Percentiles rank a stretch among this genome's conserved stretches.
Evolutionary conservation across 2,888 invertebrate species (phyloP).

Genomic region (Eupithecia inturbata): DNA sequence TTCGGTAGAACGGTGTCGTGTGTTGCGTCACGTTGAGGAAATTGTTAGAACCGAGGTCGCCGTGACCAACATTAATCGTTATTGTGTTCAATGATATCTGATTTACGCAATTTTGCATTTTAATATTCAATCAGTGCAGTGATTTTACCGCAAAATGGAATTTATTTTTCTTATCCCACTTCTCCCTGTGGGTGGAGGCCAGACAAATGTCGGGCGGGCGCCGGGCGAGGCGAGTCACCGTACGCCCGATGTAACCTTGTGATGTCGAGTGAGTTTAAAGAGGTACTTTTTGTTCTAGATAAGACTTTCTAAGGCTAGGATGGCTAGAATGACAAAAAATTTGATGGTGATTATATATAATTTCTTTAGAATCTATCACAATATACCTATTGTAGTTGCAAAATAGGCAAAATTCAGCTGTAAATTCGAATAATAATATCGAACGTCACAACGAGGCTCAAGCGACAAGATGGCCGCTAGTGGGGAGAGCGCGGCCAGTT

Average conservation of each 20-base stretch:
- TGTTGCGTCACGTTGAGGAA: slow-evolving; percentile 84
- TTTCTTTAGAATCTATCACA: slow-evolving; percentile 40
- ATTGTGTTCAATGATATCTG: slow-evolving; percentile 67
- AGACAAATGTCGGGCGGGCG: slow-evolving; percentile 79
- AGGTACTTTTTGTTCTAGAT: slow-evolving; percentile 64
- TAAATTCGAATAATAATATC: slow-evolving; percentile 77
- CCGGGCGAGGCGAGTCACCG: slow-evolving; percentile 74
- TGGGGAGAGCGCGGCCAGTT: slow-evolving; percentile 84
- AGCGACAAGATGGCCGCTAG: slow-evolving; percentile 82
- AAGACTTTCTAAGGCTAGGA: slow-evolving; percentile 42
- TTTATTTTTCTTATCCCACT: slow-evolving; percentile 71
- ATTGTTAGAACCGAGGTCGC: slow-evolving; percentile 83
- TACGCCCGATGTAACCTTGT: slow-evolving; percentile 81
- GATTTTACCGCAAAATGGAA: slow-evolving; percentile 66
- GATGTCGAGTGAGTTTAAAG: slow-evolving; percentile 72
- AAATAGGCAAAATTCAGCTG: slow-evolving; percentile 60
- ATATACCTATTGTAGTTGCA: slow-evolving; percentile 40
- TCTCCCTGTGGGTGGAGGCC: slow-evolving; percentile 79
- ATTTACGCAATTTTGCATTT: slow-evolving; percentile 57
- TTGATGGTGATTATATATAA: slow-evolving; percentile 23
- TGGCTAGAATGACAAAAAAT: slow-evolving; percentile 35
- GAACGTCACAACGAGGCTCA: slow-evolving; percentile 80
- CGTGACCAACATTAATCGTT: slow-evolving; percentile 79
- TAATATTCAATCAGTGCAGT: slow-evolving; percentile 64
- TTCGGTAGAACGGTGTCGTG: slow-evolving; percentile 84